Evolutionary conservation across 2,888 invertebrate species (phyloP).

Genomic region (Drosophila paracracens): DNA sequence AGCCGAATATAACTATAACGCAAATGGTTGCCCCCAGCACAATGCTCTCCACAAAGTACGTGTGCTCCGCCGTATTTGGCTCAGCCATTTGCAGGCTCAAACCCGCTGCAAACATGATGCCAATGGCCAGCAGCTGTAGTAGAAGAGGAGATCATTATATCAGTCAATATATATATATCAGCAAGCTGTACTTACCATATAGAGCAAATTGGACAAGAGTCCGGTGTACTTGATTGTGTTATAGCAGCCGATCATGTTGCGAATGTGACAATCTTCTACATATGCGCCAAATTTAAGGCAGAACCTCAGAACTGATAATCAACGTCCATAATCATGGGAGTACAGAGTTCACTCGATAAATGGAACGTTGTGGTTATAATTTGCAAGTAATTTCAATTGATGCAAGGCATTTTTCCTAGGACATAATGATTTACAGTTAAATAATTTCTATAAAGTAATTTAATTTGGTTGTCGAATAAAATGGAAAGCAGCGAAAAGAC

Average conservation of each 20-base stretch:
- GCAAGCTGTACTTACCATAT: conserved; percentile 66
- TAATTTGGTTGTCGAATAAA: neutral
- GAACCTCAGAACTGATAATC: conserved; percentile 58
- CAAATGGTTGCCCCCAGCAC: conserved; percentile 76
- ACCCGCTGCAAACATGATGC: conserved; percentile 66
- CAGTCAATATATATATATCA: neutral
- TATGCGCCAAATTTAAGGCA: conserved; percentile 56
- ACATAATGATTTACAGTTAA: neutral
- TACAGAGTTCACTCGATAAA: neutral
- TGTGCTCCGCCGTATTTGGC: conserved; percentile 79
- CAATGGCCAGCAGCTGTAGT: conserved; percentile 72
- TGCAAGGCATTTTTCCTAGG: too few relatives aligned
- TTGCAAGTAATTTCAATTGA: neutral
- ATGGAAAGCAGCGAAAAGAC: conserved; percentile 11
- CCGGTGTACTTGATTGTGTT: conserved; percentile 75
- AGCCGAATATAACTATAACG: conserved; percentile 79
- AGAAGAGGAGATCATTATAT: neutral
- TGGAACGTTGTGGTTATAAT: neutral
- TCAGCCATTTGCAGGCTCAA: conserved; percentile 71
- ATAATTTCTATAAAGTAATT: neutral
- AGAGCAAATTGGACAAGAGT: conserved; percentile 73
- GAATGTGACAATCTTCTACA: conserved; percentile 42
- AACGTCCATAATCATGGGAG: neutral
- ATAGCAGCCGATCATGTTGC: conserved; percentile 74
- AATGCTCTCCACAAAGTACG: conserved; percentile 78